Evolutionary conservation across 2,888 invertebrate species (phyloP), one percentile per base, ranked within the genome.

Genomic region (Rotaria socialis): DNA sequence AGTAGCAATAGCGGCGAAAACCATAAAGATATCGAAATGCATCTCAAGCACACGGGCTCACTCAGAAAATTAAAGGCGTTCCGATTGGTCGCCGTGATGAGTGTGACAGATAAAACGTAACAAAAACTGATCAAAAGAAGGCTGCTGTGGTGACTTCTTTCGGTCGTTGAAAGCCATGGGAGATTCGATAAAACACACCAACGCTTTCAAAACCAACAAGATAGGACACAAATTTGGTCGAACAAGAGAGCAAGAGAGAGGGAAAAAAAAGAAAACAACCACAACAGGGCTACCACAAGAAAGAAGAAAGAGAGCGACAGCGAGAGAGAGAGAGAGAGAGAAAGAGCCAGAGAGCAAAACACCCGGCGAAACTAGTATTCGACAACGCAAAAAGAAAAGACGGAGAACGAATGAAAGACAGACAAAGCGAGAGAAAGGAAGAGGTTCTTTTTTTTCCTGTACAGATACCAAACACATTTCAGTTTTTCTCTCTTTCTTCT

Each of bases 261-360:
- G 19, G 35, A 35, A 19, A 67, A 41, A 67, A 67, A 67, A 67
- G 67, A 67, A 67, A 67, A 67, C 67, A 67, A 67, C 67, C 67
- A 41, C 67, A 67, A 19, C 0, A 41, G 27, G 16, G 35, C 27
- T 16, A 67, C 35, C 67, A 67, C 67, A 67, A 67, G 67, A 67
- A 35, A 27, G 14, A 14, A 16, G 67, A 27, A 67, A 3, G 19
- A 67, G 67, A 67, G 67, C 35, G 16, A 67, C 11, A 60, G 2
- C 27, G 60, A 27, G 60, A 60, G 56, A 24, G n/a, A 27, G 60
- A 60, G 56, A 24, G n/a, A 35, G 14, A 16, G 67, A 27, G 35
- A 14, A 10, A 67, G 67, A 67, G 35, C 35, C 6, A 67, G 27
- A 60, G 27, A 67, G 67, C 67, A 35, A 35, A 67, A 67, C 35